phyloP scores from a whole-genome alignment of 2,113 vertebrate species.

The Rhagologus leucostigma region DNA sequence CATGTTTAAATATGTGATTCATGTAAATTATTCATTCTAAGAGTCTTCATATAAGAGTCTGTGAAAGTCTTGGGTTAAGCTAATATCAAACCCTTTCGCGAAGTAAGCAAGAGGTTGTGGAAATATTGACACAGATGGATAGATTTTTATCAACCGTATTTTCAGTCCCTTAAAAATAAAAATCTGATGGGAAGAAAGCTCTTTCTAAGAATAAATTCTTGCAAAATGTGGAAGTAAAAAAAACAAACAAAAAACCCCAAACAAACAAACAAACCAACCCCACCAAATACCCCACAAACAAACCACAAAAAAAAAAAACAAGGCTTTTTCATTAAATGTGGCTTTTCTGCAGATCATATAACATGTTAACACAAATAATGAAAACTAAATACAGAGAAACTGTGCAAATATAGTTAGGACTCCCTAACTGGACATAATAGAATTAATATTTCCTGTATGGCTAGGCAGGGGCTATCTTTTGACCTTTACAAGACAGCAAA shows the following conservation, averaged over 20 bases:
- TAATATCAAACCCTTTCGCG: background rate
- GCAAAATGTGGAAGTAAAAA: background rate
- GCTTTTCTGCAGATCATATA: background rate
- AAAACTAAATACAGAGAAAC: background rate
- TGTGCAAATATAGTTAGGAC: background rate
- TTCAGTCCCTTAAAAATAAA: background rate
- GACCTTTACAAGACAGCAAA: background rate
- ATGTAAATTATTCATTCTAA: background rate
- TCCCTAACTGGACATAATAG: background rate
- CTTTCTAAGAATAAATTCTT: background rate
- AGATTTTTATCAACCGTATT: background rate
- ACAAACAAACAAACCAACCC: background rate
- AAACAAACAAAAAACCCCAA: no score
- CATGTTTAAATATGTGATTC: background rate
- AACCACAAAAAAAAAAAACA: background rate
- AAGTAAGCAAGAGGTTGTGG: background rate
- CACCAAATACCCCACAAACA: background rate
- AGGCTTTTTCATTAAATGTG: background rate
- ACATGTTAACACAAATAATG: background rate
- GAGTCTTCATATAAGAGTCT: background rate
- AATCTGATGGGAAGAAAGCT: background rate
- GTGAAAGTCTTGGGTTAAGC: background rate
- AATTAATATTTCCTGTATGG: background rate
- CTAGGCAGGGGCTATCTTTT: background rate
- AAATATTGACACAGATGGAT: background rate